phyloP scores from a whole-genome alignment of 37 sponge, comb jelly and placozoan genomes.

The Halichondria panicea region DNA sequence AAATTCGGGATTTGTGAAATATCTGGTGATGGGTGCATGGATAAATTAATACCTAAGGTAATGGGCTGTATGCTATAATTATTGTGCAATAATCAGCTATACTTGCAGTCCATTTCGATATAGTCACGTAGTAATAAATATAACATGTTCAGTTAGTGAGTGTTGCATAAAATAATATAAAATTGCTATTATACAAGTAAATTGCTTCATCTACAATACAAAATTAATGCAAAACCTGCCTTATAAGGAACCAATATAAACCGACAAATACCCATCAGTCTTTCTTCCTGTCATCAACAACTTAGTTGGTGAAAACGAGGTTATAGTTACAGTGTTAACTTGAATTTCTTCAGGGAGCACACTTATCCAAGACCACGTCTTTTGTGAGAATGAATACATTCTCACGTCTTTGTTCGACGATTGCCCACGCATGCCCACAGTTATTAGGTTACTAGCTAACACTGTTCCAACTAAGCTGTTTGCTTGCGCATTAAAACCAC shows the following conservation, averaged over 20 bases:
- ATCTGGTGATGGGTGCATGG: no score
- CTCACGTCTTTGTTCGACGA: background rate
- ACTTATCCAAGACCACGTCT: conserved; percentile 22
- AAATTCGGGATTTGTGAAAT: no score
- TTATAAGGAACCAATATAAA: conserved; percentile 22
- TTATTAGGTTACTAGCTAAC: conserved; percentile 20
- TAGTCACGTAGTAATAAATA: no score
- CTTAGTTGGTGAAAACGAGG: conserved; percentile 18
- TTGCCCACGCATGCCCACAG: conserved; percentile 6
- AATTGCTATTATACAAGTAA: background rate
- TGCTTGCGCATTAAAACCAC: conserved; percentile 6
- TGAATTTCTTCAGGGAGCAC: conserved; percentile 5
- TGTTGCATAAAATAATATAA: background rate
- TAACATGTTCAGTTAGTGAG: no score
- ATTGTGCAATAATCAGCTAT: no score
- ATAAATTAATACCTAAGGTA: no score
- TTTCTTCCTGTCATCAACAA: conserved; percentile 9
- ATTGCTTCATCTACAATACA: background rate
- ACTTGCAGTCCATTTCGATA: no score
- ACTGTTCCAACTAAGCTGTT: conserved; percentile 23
- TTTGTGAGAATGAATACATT: conserved; percentile 24
- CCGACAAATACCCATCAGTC: conserved; percentile 4
- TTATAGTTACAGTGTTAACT: background rate
- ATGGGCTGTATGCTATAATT: no score
- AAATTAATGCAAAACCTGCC: no score